Evolutionary conservation across 2,113 vertebrate genomes (phyloP).

Genomic region (Corapipo altera): DNA sequence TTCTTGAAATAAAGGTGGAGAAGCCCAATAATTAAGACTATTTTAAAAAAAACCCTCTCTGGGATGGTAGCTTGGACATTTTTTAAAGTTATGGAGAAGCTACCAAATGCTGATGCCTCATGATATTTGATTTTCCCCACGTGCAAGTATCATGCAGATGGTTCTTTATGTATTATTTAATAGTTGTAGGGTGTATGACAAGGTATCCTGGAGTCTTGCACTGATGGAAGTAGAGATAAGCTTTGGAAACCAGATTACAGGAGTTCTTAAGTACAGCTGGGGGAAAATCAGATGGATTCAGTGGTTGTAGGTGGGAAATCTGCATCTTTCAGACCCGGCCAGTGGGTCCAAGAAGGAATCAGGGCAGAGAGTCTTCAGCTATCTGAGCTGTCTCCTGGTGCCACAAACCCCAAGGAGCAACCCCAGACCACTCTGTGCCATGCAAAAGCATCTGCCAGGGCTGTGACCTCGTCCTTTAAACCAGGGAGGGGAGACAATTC

Average conservation of each 20-base stretch:
- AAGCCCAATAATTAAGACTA: not conserved
- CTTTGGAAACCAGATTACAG: accelerated
- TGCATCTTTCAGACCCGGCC: not conserved
- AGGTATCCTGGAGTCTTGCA: not conserved
- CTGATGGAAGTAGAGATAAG: not conserved
- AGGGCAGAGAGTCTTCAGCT: not conserved
- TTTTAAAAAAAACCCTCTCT: not conserved
- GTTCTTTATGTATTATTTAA: not conserved
- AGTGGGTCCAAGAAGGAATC: not conserved
- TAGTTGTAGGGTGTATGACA: not conserved
- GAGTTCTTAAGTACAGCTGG: not conserved
- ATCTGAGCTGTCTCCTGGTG: not conserved
- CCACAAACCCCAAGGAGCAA: not conserved
- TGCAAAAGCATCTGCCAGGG: not conserved
- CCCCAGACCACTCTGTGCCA: not conserved
- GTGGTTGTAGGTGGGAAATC: not conserved
- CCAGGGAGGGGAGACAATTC: not conserved
- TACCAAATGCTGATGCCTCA: accelerated
- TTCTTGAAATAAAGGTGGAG: not conserved
- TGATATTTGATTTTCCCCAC: not conserved
- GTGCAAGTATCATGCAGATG: accelerated
- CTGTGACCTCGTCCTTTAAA: conserved; percentile 18
- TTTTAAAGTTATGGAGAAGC: not conserved
- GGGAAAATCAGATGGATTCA: not conserved
- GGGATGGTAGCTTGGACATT: not conserved